Percentiles rank a stretch among this genome's conserved stretches.
These are phyloP conservation scores for Heliothis peltigera DNA, from an alignment of 2,888 invertebrate species.

Conservation along the genomic window DNA sequence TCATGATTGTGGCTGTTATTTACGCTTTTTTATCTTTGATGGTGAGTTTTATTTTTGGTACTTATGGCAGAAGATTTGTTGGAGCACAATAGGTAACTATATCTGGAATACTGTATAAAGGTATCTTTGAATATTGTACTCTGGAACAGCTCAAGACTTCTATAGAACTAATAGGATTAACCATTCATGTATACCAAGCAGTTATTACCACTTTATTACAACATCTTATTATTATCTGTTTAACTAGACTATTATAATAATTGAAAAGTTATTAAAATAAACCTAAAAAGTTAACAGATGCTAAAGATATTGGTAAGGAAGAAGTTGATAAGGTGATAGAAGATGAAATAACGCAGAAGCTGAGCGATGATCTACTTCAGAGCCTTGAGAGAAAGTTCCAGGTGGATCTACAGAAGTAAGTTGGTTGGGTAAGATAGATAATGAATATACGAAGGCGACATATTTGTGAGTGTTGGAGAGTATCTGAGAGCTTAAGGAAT, in stretches of 20 bases:
- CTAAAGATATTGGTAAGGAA: constrained; percentile 71
- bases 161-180: too few species aligned
- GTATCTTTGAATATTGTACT: too few species aligned
- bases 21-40: constrained; percentile 62
- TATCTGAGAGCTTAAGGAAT: too few species aligned
- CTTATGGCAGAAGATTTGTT: neutral
- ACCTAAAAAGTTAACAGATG: constrained; percentile 54
- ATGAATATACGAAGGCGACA: neutral
- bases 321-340: constrained; percentile 83
- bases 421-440: neutral
- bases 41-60: constrained; percentile 66
- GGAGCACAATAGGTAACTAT: too few species aligned
- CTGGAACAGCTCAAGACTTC: too few species aligned
- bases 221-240: too few species aligned
- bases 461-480: neutral
- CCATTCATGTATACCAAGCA: too few species aligned
- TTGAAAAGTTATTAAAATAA: too few species aligned
- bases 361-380: constrained; percentile 80
- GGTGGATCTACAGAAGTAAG: constrained; percentile 82
- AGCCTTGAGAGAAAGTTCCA: constrained; percentile 86
- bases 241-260: too few species aligned
- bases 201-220: too few species aligned
- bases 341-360: constrained; percentile 82
- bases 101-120: too few species aligned
- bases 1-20: constrained; percentile 57